Percentiles rank a stretch among this genome's conserved stretches.
Evolutionary conservation across 1,140 invertebrate genomes (phyloP).

Genomic region (Trichomalopsis sarcophagae): DNA sequence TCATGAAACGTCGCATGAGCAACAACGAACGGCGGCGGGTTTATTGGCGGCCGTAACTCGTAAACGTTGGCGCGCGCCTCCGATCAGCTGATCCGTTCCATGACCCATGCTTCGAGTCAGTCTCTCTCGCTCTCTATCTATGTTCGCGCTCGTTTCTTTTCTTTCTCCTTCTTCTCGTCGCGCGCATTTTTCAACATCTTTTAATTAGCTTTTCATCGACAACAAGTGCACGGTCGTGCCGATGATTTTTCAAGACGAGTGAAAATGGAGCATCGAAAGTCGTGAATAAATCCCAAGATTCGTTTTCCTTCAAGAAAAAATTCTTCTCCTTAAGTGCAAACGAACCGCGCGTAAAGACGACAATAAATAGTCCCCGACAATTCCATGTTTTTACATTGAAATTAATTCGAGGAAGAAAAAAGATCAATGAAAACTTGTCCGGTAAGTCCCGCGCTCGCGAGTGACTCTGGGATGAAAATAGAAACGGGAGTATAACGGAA

Average conservation of each 20-base stretch:
- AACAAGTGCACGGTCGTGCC: no score
- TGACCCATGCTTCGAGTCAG: slow-evolving; percentile 62
- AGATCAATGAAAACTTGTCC: slow-evolving; percentile 25
- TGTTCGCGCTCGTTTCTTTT: slow-evolving; percentile 38
- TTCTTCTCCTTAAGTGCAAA: no score
- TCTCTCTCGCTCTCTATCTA: slow-evolving; percentile 33
- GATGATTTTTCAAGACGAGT: not conserved
- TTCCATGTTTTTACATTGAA: slow-evolving; percentile 1
- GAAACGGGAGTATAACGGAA: slow-evolving; percentile 50
- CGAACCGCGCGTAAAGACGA: no score
- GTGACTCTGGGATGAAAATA: slow-evolving; percentile 39
- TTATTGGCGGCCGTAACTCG: slow-evolving; percentile 76
- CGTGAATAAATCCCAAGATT: no score
- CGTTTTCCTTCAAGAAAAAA: no score
- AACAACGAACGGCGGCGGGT: slow-evolving; percentile 71
- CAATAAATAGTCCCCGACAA: no score
- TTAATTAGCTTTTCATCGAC: no score
- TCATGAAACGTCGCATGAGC: slow-evolving; percentile 71
- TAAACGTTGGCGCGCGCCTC: slow-evolving; percentile 74
- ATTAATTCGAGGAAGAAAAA: slow-evolving; percentile 24
- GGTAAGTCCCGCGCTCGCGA: not conserved
- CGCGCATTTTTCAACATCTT: not conserved
- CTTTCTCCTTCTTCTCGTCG: slow-evolving; percentile 50
- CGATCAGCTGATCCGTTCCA: slow-evolving; percentile 75
- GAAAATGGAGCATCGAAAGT: not conserved